Base-by-base conservation (phyloP, 2,888 invertebrate species). In the Diaprepes abbreviatus region DNA sequence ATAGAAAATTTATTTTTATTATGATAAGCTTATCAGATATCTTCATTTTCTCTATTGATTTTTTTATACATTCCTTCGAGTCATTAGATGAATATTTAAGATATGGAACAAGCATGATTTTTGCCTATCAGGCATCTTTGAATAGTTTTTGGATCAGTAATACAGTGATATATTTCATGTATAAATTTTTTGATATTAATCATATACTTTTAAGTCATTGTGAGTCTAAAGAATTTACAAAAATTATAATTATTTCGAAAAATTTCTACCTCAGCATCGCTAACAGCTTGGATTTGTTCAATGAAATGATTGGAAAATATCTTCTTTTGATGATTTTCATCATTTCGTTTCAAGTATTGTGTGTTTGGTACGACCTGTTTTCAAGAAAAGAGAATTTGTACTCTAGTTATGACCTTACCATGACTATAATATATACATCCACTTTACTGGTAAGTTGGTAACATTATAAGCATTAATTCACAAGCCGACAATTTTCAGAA, bases 381-480 rank as follows among this genome's bases (percentile, higher is more conserved):
- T 58, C 43, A 14, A n/a, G n/a, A n/a, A n/a, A n/a, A n/a, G n/a
- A n/a, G n/a, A n/a, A n/a, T n/a, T n/a, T n/a, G n/a, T n/a, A n/a
- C n/a, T n/a, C n/a, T n/a, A 9, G 9, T 3, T n/a, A n/a, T 36
- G 5, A 36, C 14, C 3, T 12, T 36, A 12, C 2, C 12, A 36
- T 36, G 14, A 12, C n/a, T 12, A 3, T 9, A 3, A 3, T 24
- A 1, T 50, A 50, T 28, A 24, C 28, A n/a, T 5, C 28, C n/a
- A 9, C 12, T 14, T 50, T 28, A 28, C 5, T 50, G 50, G 50
- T 50, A 28, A 50, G 50, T 28, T n/a, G n/a, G n/a, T n/a, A n/a
- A n/a, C n/a, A n/a, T n/a, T n/a, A n/a, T n/a, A n/a, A n/a, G n/a
- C n/a, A n/a, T n/a, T n/a, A n/a, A n/a, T n/a, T n/a, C n/a, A n/a